Conservation (phyloP, 1,140 invertebrate genomes). For the Drepana arcuata region DNA sequence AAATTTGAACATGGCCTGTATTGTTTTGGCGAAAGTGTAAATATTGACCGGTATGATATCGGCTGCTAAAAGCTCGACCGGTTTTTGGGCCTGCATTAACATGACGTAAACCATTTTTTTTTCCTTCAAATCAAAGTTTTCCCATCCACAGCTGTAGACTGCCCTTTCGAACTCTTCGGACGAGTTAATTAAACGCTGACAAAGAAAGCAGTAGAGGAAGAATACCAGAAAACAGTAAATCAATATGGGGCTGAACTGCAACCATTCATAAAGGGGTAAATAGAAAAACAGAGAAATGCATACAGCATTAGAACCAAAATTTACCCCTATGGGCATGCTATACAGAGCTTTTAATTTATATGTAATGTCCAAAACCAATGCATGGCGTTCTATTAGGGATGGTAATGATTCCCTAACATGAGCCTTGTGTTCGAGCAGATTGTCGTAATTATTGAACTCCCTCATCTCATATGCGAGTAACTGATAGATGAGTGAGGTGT, state of each 20-base stretch:
- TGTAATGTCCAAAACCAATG: slow-evolving; percentile 25
- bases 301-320: slow-evolving; percentile 41
- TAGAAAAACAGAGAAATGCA: slow-evolving; percentile 45
- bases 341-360: slow-evolving; percentile 39
- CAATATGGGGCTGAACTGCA: slow-evolving; percentile 32
- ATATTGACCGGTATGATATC: slow-evolving; percentile 55
- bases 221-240: slow-evolving; percentile 46
- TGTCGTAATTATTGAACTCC: slow-evolving; percentile 16
- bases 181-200: slow-evolving; percentile 42
- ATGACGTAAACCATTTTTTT: slow-evolving; percentile 36
- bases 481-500: slow-evolving; percentile 40
- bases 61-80: slow-evolving; percentile 41
- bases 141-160: slow-evolving; percentile 55
- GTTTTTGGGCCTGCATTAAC: slow-evolving; percentile 38
- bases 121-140: slow-evolving; percentile 40
- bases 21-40: slow-evolving; percentile 45
- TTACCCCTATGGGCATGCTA: slow-evolving; percentile 41
- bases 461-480: slow-evolving; percentile 39
- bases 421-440: slow-evolving; percentile 9
- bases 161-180: slow-evolving; percentile 37
- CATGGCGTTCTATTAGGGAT: slow-evolving; percentile 29
- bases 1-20: slow-evolving; percentile 51
- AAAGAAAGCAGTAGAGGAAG: slow-evolving; percentile 52
- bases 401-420: slow-evolving; percentile 23
- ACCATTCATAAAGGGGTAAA: slow-evolving; percentile 33